phyloP scores from a whole-genome alignment of 1,140 invertebrate genomes.

The Drosophila pectinifera region DNA sequence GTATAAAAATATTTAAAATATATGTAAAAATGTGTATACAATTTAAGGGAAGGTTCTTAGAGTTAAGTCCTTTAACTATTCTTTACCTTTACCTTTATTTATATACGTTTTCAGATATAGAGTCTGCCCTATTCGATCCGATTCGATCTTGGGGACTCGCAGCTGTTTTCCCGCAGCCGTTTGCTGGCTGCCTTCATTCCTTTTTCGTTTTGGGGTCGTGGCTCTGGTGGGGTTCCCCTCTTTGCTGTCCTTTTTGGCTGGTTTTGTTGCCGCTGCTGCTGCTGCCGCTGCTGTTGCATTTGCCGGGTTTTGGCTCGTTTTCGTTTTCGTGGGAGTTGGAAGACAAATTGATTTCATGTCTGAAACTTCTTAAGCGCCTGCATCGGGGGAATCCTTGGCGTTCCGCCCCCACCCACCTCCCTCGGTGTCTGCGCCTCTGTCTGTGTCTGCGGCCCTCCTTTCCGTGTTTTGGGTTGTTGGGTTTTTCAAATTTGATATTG shows the following conservation, averaged over 20 bases:
- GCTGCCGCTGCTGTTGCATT: conserved; percentile 25
- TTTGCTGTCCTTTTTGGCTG: not conserved
- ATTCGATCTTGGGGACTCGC: not conserved
- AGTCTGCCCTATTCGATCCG: not conserved
- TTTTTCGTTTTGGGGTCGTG: conserved; percentile 18
- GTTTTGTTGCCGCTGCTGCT: not conserved
- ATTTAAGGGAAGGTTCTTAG: no score
- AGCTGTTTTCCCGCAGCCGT: conserved; percentile 23
- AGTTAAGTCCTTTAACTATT: no score
- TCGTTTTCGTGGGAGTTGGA: conserved; percentile 80
- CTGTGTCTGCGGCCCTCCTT: conserved; percentile 19
- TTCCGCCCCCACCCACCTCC: not conserved
- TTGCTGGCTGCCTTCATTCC: conserved; percentile 38
- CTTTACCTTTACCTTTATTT: not conserved
- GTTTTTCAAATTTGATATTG: conserved; percentile 69
- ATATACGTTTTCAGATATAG: not conserved
- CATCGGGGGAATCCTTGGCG: conserved; percentile 67
- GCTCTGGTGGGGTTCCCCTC: conserved; percentile 11
- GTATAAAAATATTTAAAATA: no score
- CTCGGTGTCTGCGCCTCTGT: not conserved
- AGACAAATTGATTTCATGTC: conserved; percentile 84
- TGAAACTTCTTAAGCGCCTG: conserved; percentile 81
- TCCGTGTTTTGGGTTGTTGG: conserved; percentile 29
- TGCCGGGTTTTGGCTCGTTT: conserved; percentile 59
- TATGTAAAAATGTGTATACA: no score